Conservation (phyloP, 2,888 invertebrate genomes). For the Pantelozetes paolii region DNA sequence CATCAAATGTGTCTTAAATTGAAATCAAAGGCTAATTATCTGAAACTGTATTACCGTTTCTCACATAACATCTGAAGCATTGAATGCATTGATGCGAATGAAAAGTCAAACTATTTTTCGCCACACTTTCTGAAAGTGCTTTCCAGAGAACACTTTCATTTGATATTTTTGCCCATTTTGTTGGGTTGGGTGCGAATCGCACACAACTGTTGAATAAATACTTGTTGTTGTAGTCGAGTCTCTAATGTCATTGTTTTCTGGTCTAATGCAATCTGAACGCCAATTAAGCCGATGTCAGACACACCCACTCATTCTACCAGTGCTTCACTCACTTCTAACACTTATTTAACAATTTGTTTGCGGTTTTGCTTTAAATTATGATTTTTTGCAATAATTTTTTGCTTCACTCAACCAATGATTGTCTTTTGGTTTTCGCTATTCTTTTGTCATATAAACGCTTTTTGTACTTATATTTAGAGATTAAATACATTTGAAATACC, state of each 20-base stretch:
- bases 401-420: neutral
- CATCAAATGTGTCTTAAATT: neutral
- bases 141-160: neutral
- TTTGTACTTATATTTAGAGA: too few relatives aligned
- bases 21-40: neutral
- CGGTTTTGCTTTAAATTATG: constrained; percentile 7
- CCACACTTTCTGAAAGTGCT: neutral
- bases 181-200: constrained; percentile 18
- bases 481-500: too few relatives aligned
- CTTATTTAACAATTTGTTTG: neutral
- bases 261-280: constrained; percentile 18
- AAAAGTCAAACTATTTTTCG: neutral
- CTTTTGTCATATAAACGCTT: too few relatives aligned
- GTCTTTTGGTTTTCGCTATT: neutral
- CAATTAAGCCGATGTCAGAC: constrained; percentile 3
- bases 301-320: constrained; percentile 12
- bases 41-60: neutral
- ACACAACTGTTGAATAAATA: neutral
- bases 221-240: neutral
- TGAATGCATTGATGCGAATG: constrained; percentile 3
- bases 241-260: constrained; percentile 26
- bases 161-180: neutral
- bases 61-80: neutral
- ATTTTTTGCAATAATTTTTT: neutral
- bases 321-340: neutral